phyloP scores from a whole-genome alignment of 2,888 invertebrate genomes.

The Lamellibrachia columna region DNA sequence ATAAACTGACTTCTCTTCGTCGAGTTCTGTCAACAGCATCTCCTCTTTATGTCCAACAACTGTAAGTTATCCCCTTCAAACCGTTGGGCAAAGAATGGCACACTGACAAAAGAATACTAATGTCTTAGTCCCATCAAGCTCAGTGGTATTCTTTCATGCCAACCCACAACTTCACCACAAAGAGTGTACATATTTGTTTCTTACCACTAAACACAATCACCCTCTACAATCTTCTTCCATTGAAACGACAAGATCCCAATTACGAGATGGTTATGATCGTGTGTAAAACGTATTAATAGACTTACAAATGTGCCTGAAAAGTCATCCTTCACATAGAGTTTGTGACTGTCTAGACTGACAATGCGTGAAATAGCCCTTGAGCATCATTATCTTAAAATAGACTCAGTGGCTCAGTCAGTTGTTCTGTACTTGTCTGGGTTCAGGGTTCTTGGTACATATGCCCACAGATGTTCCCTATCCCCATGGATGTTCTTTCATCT shows the following conservation, averaged over 20 bases:
- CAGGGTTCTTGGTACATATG: too few species aligned
- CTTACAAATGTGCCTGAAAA: not conserved
- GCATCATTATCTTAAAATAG: too few species aligned
- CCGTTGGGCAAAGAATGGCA: not conserved
- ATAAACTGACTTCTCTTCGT: not conserved
- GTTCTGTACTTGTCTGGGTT: too few species aligned
- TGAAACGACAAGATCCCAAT: not conserved
- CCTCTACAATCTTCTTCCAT: not conserved
- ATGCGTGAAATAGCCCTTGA: not conserved
- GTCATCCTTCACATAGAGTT: not conserved
- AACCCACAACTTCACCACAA: not conserved
- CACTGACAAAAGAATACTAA: too few species aligned
- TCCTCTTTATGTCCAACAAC: not conserved
- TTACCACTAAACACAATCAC: not conserved
- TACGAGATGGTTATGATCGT: not conserved
- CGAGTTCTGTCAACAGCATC: not conserved
- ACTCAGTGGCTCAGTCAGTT: too few species aligned
- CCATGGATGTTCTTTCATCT: too few species aligned
- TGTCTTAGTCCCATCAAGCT: not conserved
- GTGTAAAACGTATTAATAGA: not conserved
- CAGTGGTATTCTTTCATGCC: not conserved
- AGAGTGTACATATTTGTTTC: not conserved
- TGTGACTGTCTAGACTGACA: not conserved
- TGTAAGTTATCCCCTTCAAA: not conserved
- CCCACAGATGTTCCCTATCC: too few species aligned